Base-by-base conservation (phyloP, 2,113 vertebrate species). In the Oryzias woworae region DNA sequence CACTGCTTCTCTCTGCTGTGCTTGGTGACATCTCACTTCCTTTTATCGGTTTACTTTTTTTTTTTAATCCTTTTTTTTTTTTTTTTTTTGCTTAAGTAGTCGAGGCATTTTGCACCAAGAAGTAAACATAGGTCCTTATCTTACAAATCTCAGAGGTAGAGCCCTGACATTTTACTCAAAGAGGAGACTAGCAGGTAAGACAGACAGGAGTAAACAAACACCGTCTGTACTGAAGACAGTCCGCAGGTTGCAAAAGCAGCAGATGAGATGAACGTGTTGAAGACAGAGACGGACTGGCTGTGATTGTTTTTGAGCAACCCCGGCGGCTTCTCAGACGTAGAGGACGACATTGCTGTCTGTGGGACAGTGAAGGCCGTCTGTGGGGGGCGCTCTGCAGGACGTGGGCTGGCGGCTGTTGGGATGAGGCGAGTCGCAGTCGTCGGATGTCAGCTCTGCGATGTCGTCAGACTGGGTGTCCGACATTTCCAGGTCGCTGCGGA, bases 391-490 rank as follows among this genome's bases (percentile, higher is more conserved):
- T 69, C 87, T 78, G 80, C 90, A 92, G 31, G 87, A 86, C 3
- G 88, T 53, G 50, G 82, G 75, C 36, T 76, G 75, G 24, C 87
- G 86, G 73, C 77, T 86, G 23, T 89, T 89, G 1, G 90, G 92
- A 58, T 60, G 93, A 17, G 96, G 95, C 45, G 96, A 96, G 85
- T 95, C 95, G 7, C 95, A 95, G 74, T 99, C 97, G 28, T 99
- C 97, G 1, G 95, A 98, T 52, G 96, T 96, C 60, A 98, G 90
- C 90, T 98, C 97, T 0, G 96, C 95, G 71, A 99, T 95, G 46
- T 98, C 96, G 0, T 98, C 97, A 0, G 97, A 98, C 77, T 98
- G 97, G 0, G 95, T 96, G 89, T 99, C 97, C 0, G 96, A 98
- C 91, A 95, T 97, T 89, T 99, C 96, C 91, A 97, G 92, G 91